Base-by-base conservation (phyloP, 2,888 invertebrate species). In the Physocephala rufipes region DNA sequence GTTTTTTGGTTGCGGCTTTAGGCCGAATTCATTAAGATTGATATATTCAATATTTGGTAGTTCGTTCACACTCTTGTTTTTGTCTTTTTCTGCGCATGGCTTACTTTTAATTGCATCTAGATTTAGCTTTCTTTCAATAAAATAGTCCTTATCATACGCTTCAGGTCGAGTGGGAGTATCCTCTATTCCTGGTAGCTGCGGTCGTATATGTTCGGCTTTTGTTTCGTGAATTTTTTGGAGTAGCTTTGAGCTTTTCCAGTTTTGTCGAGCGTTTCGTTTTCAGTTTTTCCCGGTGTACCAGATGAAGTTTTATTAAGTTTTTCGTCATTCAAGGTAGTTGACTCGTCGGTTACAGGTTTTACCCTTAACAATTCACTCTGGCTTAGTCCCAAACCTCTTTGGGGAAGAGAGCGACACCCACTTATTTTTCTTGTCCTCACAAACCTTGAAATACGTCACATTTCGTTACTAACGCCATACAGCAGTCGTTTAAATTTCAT, bases 1-100 rank as follows among this genome's bases (percentile, higher is more conserved):
- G n/a, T n/a, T n/a, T n/a, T n/a, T 70, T 30, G 74, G 62, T 19
- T 64, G 69, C 13, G 61, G 70, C 61, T 30, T 68, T 21, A 68
- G 21, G 21, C 36, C 28, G n/a, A 68, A 51, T 13, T 9, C 61
- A 24, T 30, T 49, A 7, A 55, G 63, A 19, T 47, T 63, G 45
- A 63, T 55, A 19, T 58, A 43, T 7, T 65, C 51, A n/a, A 65
- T 65, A 64, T 1, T 45, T 19, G 28, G 16, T 28, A 36, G 9
- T 36, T 36, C 36, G 36, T 4, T 9, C 36, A 36, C 5, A 36
- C 4, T 7, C 36, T 9, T 36, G 36, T 36, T 36, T 36, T 36
- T n/a, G n/a, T n/a, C 36, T 36, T 36, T 4, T 9, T 9, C 36
- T 36, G 36, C 9, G 36, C 36, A 36, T 36, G 36, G 9, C 5